Conservation (phyloP, 2,797 vertebrate genomes). For the Lithobates pipiens region DNA sequence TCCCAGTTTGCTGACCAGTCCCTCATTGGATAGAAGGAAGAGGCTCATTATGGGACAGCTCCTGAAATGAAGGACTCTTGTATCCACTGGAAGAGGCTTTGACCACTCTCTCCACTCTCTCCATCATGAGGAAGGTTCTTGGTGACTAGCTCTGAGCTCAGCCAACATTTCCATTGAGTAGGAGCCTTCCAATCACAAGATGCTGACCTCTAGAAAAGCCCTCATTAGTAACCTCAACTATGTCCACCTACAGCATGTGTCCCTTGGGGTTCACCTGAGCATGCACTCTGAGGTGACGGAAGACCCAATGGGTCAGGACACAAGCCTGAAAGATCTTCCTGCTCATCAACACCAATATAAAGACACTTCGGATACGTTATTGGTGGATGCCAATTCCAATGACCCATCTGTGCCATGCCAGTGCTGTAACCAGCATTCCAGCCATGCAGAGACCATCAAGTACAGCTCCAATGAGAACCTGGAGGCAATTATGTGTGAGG, state of each 20-base stretch:
- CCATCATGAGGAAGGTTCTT: background rate
- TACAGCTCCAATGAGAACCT: conserved; percentile 74
- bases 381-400: conserved; percentile 90
- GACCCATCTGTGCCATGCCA: conserved; percentile 87
- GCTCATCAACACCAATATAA: conserved; percentile 37
- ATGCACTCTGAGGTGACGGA: conserved; percentile 74
- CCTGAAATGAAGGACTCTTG: too few species aligned
- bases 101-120: too few species aligned
- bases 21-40: too few species aligned
- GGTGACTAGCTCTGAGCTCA: background rate
- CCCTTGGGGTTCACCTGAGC: conserved; percentile 78
- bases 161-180: too few species aligned
- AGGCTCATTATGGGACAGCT: too few species aligned
- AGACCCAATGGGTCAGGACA: conserved; percentile 59
- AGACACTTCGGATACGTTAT: conserved; percentile 23
- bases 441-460: conserved; percentile 65
- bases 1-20: too few species aligned
- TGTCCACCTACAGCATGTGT: conserved; percentile 79
- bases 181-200: conserved; percentile 48
- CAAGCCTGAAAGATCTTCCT: conserved; percentile 43
- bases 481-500: conserved; percentile 79
- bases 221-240: conserved; percentile 80
- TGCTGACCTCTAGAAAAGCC: conserved; percentile 77
- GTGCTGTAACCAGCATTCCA: conserved; percentile 85
- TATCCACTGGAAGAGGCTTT: too few species aligned